Conservation (phyloP, 2,113 vertebrate genomes). For the Paracanthobrama guichenoti region DNA sequence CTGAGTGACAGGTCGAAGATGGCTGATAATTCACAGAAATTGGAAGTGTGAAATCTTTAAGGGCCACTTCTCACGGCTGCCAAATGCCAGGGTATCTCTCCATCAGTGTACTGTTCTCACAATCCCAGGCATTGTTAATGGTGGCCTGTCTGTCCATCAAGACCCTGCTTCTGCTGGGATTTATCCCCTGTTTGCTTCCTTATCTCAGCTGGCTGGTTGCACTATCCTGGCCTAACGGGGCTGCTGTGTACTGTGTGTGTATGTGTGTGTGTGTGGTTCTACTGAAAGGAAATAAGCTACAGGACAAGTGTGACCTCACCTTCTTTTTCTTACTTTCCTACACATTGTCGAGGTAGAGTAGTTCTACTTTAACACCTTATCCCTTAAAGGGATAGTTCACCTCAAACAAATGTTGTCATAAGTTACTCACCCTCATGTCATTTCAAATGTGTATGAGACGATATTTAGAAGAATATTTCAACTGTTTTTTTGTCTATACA, state of each 20-base stretch:
- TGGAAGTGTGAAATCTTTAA: constrained; percentile 99
- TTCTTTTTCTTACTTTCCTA: constrained; percentile 57
- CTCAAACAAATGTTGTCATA: neutral
- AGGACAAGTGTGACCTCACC: constrained; percentile 42
- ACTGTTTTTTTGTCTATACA: neutral
- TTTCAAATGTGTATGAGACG: neutral
- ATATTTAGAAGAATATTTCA: neutral
- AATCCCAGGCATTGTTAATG: constrained; percentile 93
- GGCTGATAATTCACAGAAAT: constrained; percentile 99
- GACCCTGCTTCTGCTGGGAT: constrained; percentile 82
- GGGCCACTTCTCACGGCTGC: constrained; percentile 90
- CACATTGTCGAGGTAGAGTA: constrained; percentile 41
- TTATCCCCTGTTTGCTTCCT: constrained; percentile 89
- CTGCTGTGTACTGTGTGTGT: constrained; percentile 47
- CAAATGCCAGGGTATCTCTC: constrained; percentile 98
- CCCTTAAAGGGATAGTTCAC: neutral
- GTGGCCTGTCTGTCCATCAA: constrained; percentile 95
- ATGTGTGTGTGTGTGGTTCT: constrained; percentile 41
- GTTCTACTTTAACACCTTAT: constrained; percentile 42
- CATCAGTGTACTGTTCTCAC: constrained; percentile 92
- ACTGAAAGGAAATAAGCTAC: constrained; percentile 43
- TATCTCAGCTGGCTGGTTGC: constrained; percentile 80
- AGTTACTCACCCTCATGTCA: neutral
- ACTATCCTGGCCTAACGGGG: constrained; percentile 48
- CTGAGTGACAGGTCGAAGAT: constrained; percentile 95